Conservation (phyloP, 1,140 invertebrate genomes). For the Drosophila orena region DNA sequence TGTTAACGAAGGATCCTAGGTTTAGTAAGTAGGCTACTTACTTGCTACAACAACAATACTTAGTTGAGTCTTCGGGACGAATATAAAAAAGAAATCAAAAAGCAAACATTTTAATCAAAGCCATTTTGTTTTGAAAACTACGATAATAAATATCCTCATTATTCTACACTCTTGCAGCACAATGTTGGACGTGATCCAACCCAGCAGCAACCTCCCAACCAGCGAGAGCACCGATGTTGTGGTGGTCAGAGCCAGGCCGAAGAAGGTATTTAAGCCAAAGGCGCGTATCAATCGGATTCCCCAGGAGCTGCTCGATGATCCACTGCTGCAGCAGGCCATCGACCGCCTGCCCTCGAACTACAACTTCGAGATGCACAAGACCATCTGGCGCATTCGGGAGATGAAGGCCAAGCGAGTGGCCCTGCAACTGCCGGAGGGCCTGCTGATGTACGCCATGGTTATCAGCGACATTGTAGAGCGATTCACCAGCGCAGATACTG, state of each 20-base stretch:
- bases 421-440: constrained; percentile 98
- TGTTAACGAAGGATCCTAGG: too few species aligned
- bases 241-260: constrained; percentile 90
- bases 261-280: constrained; percentile 91
- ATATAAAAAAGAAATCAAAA: too few species aligned
- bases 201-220: constrained; percentile 25
- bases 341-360: constrained; percentile 95
- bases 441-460: constrained; percentile 95
- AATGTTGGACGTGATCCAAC: constrained; percentile 79
- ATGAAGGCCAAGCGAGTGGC: constrained; percentile 94
- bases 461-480: constrained; percentile 97
- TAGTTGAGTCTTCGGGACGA: too few species aligned
- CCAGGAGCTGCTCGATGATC: constrained; percentile 92
- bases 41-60: too few species aligned
- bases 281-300: constrained; percentile 92
- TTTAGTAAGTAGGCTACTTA: too few species aligned
- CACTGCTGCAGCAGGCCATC: constrained; percentile 90
- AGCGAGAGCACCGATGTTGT: constrained; percentile 85
- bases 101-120: neutral
- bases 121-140: neutral
- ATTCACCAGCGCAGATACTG: constrained; percentile 96
- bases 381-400: constrained; percentile 97
- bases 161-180: constrained; percentile 20
- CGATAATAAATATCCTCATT: neutral
- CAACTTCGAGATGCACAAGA: constrained; percentile 99